These are phyloP conservation scores for Magallana angulata DNA, from an alignment of 1,140 invertebrate genomes.

Conservation along the genomic window DNA sequence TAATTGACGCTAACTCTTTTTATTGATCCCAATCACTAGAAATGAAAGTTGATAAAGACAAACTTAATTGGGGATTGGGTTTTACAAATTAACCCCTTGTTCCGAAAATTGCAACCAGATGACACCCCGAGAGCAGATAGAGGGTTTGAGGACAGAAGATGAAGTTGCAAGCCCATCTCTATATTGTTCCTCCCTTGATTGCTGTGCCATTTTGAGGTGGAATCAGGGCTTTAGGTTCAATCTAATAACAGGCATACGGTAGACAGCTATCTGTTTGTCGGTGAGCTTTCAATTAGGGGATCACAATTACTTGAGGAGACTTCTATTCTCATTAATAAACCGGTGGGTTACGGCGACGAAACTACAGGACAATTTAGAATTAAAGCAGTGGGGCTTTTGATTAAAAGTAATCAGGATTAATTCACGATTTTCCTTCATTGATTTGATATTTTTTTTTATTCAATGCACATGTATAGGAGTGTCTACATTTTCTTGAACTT, in stretches of 20 bases:
- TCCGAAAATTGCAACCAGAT: constrained; percentile 29
- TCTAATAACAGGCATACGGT: neutral
- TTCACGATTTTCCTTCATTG: too few relatives aligned
- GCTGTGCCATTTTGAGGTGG: constrained; percentile 27
- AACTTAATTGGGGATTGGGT: constrained; percentile 31
- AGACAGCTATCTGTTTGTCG: constrained; percentile 1
- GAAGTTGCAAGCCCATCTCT: constrained; percentile 11
- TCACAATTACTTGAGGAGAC: constrained; percentile 10
- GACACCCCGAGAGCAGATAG: constrained; percentile 10
- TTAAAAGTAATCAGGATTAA: too few relatives aligned
- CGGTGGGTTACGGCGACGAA: neutral
- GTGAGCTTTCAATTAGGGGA: constrained; percentile 6
- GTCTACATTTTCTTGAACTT: too few relatives aligned
- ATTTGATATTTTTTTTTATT: too few relatives aligned
- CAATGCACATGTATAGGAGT: too few relatives aligned
- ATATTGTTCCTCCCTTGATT: constrained; percentile 12
- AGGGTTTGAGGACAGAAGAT: constrained; percentile 13
- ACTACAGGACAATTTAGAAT: too few relatives aligned
- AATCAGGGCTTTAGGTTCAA: constrained; percentile 2
- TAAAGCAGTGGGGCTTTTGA: too few relatives aligned
- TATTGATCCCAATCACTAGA: constrained; percentile 15
- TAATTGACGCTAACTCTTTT: constrained; percentile 16
- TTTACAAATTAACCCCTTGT: constrained; percentile 38
- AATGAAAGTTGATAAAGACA: neutral
- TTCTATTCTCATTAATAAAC: constrained; percentile 33